A percentile compares a stretch with the other conserved stretches of the same genome.
phyloP scores from a whole-genome alignment of 64 coral and sea anemone genomes.

The Trachythela sp. region DNA sequence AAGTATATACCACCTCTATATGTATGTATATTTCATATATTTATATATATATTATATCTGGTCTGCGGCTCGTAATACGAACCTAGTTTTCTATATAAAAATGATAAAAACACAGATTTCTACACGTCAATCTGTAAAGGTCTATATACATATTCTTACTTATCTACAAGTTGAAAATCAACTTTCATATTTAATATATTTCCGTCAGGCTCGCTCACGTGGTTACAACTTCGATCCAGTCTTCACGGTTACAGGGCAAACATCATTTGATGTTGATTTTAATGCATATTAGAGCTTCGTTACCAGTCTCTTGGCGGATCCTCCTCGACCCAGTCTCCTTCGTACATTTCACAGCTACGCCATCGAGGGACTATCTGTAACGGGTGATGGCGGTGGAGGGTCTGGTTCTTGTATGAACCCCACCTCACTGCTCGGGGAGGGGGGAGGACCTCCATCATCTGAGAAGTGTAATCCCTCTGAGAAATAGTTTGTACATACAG shows the following conservation, averaged over 20 bases:
- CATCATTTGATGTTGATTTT: background rate
- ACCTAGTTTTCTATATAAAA: background rate
- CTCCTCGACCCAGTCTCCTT: background rate
- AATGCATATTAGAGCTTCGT: background rate
- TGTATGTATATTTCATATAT: slow-evolving; percentile 5
- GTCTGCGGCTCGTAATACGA: background rate
- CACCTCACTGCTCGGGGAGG: background rate
- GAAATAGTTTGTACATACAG: slow-evolving; percentile 11
- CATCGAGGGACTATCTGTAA: slow-evolving; percentile 20
- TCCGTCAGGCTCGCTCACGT: background rate
- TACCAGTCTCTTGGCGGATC: background rate
- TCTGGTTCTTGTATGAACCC: background rate
- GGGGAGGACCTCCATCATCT: background rate
- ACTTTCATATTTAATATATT: background rate
- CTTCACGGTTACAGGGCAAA: background rate
- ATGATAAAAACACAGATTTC: background rate
- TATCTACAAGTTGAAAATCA: background rate
- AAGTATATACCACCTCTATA: background rate
- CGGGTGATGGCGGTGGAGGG: slow-evolving; percentile 5
- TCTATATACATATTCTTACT: background rate
- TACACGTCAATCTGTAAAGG: background rate
- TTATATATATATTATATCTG: slow-evolving; percentile 3
- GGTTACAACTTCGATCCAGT: background rate
- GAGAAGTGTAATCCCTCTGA: background rate
- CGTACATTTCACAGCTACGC: background rate